These are phyloP conservation scores for Drosophila pectinifera DNA, from an alignment of 1,140 invertebrate genomes.

Conservation along the genomic window DNA sequence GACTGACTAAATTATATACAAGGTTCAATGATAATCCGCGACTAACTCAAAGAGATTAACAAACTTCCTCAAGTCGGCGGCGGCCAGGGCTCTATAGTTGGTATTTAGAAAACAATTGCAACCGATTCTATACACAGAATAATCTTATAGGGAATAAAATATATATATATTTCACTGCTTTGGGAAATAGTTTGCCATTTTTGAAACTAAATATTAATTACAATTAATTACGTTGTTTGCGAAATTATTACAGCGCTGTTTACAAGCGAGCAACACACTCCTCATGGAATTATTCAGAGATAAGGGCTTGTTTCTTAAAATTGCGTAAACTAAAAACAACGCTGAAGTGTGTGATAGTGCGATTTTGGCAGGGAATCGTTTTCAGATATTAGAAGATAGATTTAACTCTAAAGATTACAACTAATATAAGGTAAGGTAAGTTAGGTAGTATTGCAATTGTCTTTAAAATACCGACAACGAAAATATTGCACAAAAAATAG, in stretches of 20 bases:
- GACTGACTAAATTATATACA: slow-evolving; percentile 78
- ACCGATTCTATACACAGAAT: not conserved
- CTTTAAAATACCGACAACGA: slow-evolving; percentile 36
- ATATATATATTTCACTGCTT: not conserved
- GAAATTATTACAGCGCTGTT: slow-evolving; percentile 22
- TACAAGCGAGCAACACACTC: slow-evolving; percentile 1
- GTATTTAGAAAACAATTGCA: slow-evolving; percentile 51
- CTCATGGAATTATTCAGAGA: not conserved
- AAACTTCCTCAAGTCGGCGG: slow-evolving; percentile 46
- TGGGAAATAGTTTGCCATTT: slow-evolving; percentile 5
- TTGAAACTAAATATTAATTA: slow-evolving; percentile 15
- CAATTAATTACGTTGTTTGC: slow-evolving; percentile 16
- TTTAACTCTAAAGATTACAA: slow-evolving; percentile 17
- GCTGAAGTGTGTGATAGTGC: slow-evolving; percentile 19
- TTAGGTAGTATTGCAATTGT: slow-evolving; percentile 32
- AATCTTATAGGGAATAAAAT: not conserved
- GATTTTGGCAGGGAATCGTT: slow-evolving; percentile 22
- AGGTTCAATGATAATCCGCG: slow-evolving; percentile 44
- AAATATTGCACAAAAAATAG: slow-evolving; percentile 58
- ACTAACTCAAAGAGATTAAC: slow-evolving; percentile 25
- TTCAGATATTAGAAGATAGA: slow-evolving; percentile 1
- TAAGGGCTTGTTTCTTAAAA: slow-evolving; percentile 11
- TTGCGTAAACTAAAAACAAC: slow-evolving; percentile 9
- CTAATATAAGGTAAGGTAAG: slow-evolving; percentile 2
- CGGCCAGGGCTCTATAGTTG: not conserved